Base-by-base conservation (phyloP, 1,140 invertebrate species). In the Calycopis cecrops region DNA sequence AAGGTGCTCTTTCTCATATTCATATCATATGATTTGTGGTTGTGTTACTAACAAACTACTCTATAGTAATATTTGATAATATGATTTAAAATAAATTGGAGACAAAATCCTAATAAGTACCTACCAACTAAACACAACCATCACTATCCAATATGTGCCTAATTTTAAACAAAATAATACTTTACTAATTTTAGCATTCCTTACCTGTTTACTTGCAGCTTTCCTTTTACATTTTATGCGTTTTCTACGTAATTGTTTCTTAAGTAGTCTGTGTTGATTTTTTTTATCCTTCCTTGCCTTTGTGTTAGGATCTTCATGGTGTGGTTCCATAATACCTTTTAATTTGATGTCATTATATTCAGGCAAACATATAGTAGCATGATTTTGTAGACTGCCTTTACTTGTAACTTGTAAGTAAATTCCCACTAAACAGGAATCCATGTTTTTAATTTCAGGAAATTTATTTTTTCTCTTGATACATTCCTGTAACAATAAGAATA, bases 361-460 rank as follows among this genome's bases (percentile, higher is more conserved):
- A 50, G 94, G 94, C 58, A 92, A 57, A 74, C 91, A 94, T 66
- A 94, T 93, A 33, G 92, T 64, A 1, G 92, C 88, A 80, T 92
- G 91, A 52, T 62, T 65, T 52, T 67, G 73, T 53, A 87, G 44
- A 65, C 55, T 67, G 16, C 80, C 80, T 59, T 72, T 81, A 16
- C 58, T 62, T 14, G 54, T 42, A 47, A 83, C 59, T 60, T 76
- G 69, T 52, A 85, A 14, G 53, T 76, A 74, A 34, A 85, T 58
- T 49, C 73, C 57, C 21, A 85, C 55, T 55, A 85, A 63, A 60
- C 82, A 85, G n/a, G 58, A 54, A 35, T 59, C 54, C 10, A 55
- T 16, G 55, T 76, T 71, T 50, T 63, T 59, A n/a, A 77, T 63
- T 16, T 67, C 37, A 44, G 69, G 65, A 12, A 74, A 47, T 55